Base-by-base conservation (phyloP, 37 sponge, comb jelly and placozoan genomes). In the Theonella swinhoei region DNA sequence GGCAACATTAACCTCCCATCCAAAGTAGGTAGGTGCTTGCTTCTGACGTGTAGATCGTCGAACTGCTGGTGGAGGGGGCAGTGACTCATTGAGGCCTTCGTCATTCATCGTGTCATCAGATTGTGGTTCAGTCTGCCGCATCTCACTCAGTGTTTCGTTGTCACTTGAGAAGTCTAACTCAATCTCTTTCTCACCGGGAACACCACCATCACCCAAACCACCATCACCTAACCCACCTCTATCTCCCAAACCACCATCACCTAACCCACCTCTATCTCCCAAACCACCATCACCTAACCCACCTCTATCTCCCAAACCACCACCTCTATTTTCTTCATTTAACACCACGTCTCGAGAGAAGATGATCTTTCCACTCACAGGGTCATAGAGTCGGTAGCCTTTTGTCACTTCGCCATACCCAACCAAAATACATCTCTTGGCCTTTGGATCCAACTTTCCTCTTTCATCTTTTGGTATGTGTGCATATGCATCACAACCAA, bases 271-370 rank as follows among this genome's bases (percentile, higher is more conserved):
- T 4, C 72, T 54, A 24, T 42, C 42, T 2, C 30, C 47, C 14
- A 28, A 17, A 26, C 77, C 77, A 8, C 77, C 28, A 25, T 25
- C 60, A 8, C 28, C 30, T 47, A 28, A 54, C 32, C 29, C 47
- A 7, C 62, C 59, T 23, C 41, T n/a, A n/a, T n/a, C n/a, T n/a
- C n/a, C n/a, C n/a, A n/a, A n/a, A n/a, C n/a, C n/a, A 47, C 54
- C 54, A 17, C 54, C 54, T 17, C 54, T 47, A 14, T 47, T 47
- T 47, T 14, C 54, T 14, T 87, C 81, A 75, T 87, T 88, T 64
- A 88, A 88, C 25, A 77, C 35, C 14, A 88, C 89, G 76, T 88
- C 89, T 38, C 89, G 71, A 38, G 84, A 83, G 66, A 59, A 62
- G 39, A 72, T 58, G 37, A 85, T 47, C 68, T 39, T 74, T 29